A percentile compares a stretch with the other conserved stretches of the same genome.
phyloP scores from a whole-genome alignment of 2,888 invertebrate genomes.

The Hirtodrosophila trivittata region DNA sequence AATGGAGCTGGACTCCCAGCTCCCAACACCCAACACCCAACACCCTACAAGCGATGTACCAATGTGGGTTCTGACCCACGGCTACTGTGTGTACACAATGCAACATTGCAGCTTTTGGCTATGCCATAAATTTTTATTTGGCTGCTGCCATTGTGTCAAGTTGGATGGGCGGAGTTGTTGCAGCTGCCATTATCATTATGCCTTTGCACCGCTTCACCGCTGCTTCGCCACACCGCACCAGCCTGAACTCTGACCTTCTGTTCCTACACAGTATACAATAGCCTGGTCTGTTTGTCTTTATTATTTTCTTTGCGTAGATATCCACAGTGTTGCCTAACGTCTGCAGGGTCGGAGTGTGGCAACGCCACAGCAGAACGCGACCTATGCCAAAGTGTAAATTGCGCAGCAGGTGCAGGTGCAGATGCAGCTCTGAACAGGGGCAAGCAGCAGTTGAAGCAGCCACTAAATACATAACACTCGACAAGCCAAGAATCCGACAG shows the following conservation, averaged over 20 bases:
- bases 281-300: conserved; percentile 72
- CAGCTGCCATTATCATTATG: conserved; percentile 71
- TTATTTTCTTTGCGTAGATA: conserved; percentile 52
- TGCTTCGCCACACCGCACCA: too few relatives aligned
- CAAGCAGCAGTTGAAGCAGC: conserved; percentile 39
- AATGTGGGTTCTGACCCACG: conserved; percentile 30
- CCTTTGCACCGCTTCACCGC: conserved; percentile 45
- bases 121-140: conserved; percentile 78
- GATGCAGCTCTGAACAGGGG: conserved; percentile 6
- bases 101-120: conserved; percentile 69
- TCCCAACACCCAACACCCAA: conserved; percentile 5
- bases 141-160: conserved; percentile 74
- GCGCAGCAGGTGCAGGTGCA: conserved; percentile 45
- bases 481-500: conserved; percentile 73
- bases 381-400: conserved; percentile 69
- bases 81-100: conserved; percentile 25
- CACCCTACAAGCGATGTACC: not conserved
- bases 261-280: conserved; percentile 47
- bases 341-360: conserved; percentile 47
- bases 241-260: conserved; percentile 12
- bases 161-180: conserved; percentile 36
- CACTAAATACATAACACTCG: conserved; percentile 80
- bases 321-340: conserved; percentile 65
- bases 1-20: not conserved
- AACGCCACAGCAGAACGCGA: conserved; percentile 54